Conservation (phyloP, 2,113 vertebrate species). For the Sinocyclocheilus anshuiensis region DNA sequence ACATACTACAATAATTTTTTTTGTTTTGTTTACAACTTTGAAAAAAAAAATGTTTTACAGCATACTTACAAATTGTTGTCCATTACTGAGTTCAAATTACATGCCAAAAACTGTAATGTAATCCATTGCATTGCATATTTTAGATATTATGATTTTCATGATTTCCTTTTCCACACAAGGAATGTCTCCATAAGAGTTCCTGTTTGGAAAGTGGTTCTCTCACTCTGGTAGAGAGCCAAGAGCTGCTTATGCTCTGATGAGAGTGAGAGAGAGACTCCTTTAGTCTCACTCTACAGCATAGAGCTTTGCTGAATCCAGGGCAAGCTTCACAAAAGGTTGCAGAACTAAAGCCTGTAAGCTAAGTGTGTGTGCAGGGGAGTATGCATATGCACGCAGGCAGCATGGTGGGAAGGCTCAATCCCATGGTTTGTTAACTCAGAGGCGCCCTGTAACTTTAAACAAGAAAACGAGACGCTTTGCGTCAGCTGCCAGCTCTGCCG, state of each 20-base stretch:
- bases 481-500: conserved; percentile 64
- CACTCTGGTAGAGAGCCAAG: conserved; percentile 52
- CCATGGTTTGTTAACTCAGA: conserved; percentile 71
- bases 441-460: conserved; percentile 58
- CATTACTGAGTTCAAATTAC: neutral
- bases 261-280: conserved; percentile 41
- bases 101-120: too few species aligned
- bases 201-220: conserved; percentile 68
- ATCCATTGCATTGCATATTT: too few species aligned
- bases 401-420: conserved; percentile 63
- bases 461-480: conserved; percentile 66
- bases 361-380: conserved; percentile 63
- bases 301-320: conserved; percentile 71
- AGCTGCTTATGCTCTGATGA: conserved; percentile 54
- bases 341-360: conserved; percentile 72
- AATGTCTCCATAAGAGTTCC: conserved; percentile 78
- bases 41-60: neutral
- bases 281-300: conserved; percentile 61
- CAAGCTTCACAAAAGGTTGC: conserved; percentile 69
- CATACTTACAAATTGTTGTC: neutral
- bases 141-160: conserved; percentile 46
- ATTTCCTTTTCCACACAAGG: conserved; percentile 70
- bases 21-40: neutral
- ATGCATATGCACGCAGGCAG: conserved; percentile 39
- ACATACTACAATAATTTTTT: neutral